Evolutionary conservation across 1,140 invertebrate species (phyloP), one percentile per base, ranked within the genome.

Genomic region (Zaprionus ghesquierei): DNA sequence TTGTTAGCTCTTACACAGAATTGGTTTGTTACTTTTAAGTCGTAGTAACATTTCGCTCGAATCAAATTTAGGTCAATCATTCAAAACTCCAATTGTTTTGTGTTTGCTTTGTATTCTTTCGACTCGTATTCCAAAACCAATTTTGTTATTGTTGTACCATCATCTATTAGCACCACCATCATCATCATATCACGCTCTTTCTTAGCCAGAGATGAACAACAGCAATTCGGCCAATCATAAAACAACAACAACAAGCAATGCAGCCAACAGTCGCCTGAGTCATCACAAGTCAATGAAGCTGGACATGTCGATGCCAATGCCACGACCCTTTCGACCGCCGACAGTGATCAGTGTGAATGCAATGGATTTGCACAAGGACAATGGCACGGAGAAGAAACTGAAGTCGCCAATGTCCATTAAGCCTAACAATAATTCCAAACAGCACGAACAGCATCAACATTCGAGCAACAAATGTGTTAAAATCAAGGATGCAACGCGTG

Each of bases 201-300:
- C n/a, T 29, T 27, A 8, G 27, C 35, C 25, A 29, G 50, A 31
- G 8, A 73, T 73, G 70, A 58, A 65, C 31, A 58, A 65, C 51
- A 73, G 27, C 50, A 73, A 69, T 56, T 23, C 41, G 13, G 22
- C 50, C 2, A 50, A 8, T 20, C 70, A 29, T 10, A 68, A 71
- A 25, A 46, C 63, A 15, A 8, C 13, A 41, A 41, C n/a, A 27
- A 46, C 63, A 15, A 68, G 35, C 35, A 60, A 51, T 49, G 23
- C 22, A 18, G 12, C 33, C 18, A 33, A 15, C 27, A 31, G 8
- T 13, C 59, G 66, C 5, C 13, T 53, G 0, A 29, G 53, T 20
- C 63, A 65, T 20, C 63, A 65, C 18, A 73, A 73, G 29, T 22
- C 56, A 25, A 13, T 62, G 13, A 69, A 69, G 20, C 1, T 69